Conservation (phyloP, 1,140 invertebrate genomes). For the Microplitis demolitor region DNA sequence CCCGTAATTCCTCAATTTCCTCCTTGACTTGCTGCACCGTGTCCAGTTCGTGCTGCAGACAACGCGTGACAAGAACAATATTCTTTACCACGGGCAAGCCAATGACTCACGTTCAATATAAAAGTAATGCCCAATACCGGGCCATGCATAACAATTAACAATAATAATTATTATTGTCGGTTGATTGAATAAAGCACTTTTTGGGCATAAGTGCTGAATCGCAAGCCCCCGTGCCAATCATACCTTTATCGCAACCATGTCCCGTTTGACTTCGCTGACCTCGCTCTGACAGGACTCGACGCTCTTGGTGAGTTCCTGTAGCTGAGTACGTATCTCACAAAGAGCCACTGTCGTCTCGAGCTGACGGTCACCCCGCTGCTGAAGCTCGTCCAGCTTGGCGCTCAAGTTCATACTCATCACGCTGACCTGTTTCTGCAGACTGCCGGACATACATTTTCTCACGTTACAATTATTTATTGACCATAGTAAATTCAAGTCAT, state of each 20-base stretch:
- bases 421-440: conserved; percentile 94
- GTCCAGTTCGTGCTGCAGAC: conserved; percentile 77
- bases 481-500: background rate
- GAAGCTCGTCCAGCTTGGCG: conserved; percentile 88
- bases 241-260: conserved; percentile 89
- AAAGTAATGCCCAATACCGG: conserved; percentile 12
- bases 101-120: background rate
- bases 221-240: conserved; percentile 4
- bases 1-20: conserved; percentile 88
- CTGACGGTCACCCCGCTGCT: conserved; percentile 83
- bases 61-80: conserved; percentile 22
- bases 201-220: no score
- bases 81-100: conserved; percentile 11
- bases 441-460: conserved; percentile 56
- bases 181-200: background rate
- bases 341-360: conserved; percentile 87
- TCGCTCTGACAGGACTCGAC: conserved; percentile 93
- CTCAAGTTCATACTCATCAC: conserved; percentile 94
- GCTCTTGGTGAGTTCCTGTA: conserved; percentile 89
- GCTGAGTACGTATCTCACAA: conserved; percentile 86
- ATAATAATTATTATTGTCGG: background rate
- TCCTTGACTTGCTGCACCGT: conserved; percentile 92
- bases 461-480: conserved; percentile 10
- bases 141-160: background rate
- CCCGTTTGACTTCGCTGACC: conserved; percentile 87